Evolutionary conservation across 2,888 invertebrate species (phyloP), one percentile per base, ranked within the genome.

Genomic region (Stenurella melanura): DNA sequence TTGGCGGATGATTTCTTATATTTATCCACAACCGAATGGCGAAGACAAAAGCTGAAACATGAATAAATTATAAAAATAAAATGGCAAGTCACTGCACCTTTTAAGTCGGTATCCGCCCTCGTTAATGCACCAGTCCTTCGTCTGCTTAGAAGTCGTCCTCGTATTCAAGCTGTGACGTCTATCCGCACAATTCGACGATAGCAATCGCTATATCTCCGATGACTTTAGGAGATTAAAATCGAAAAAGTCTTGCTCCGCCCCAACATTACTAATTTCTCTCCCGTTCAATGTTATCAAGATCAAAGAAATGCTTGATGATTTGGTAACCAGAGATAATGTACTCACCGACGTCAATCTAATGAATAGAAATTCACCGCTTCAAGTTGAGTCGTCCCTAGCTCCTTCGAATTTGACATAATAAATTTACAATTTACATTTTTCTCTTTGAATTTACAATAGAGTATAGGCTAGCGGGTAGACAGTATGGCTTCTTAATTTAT

Each of bases 41-140:
- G 77, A 81, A 83, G 80, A 84, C 85, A 83, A 82, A 81, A 78
- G 78, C 75, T 66, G 34, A 75, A 82, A 81, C 80, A 79, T 79
- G 84, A 84, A 84, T 84, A 84, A 84, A 84, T 84, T 84, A 84
- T 77, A 75, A 69, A 77, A 50, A 82, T 61, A 76, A 80, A 81
- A 80, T 78, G 73, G 79, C 84, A 81, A 85, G 82, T 85, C 85
- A 85, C 78, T 74, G 82, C 80, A 80, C 83, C 83, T 85, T 85
- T 84, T 85, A 84, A 82, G 79, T 74, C 61, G 60, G 80, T 75
- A 74, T 78, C 81, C 83, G 81, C 83, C 84, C 82, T 80, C 69
- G 80, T 83, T 70, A 81, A 81, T 82, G 82, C 74, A 80, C 74
- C 74, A 60, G 70, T 15, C 73, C 54, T 74, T 64, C 57, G 54